A percentile compares a stretch with the other conserved stretches of the same genome.
Conservation (phyloP, 2,888 invertebrate species). For the Scaptomyza flava region DNA sequence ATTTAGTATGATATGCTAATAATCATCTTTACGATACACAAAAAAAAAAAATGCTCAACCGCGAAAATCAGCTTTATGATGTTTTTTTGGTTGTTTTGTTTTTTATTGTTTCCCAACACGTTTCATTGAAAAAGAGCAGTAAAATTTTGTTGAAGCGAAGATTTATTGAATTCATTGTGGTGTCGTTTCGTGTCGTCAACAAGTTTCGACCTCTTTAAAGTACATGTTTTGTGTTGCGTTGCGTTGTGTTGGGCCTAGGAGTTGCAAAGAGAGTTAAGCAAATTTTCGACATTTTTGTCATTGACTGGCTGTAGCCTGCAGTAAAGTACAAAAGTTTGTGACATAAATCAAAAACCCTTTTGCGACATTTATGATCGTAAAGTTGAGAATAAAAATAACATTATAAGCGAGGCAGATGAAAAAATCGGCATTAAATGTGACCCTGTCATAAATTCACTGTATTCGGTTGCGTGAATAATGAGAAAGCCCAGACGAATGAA, state of each 20-base stretch:
- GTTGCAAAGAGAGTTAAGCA: conserved; percentile 18
- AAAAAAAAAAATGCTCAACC: neutral
- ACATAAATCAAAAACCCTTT: conserved; percentile 84
- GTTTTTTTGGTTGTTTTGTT: neutral
- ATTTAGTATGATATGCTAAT: neutral
- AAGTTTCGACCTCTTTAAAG: conserved; percentile 24
- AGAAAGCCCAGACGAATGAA: conserved; percentile 56
- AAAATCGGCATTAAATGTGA: conserved; percentile 69
- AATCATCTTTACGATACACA: neutral
- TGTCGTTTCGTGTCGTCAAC: conserved; percentile 12
- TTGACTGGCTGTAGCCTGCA: conserved; percentile 15
- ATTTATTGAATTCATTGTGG: conserved; percentile 20
- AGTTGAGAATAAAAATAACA: conserved; percentile 79
- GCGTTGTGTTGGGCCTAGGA: conserved; percentile 1
- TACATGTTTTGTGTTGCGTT: conserved; percentile 7
- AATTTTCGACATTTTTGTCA: conserved; percentile 38
- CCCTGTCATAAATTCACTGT: conserved; percentile 64
- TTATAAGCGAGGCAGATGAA: conserved; percentile 51
- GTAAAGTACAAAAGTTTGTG: conserved; percentile 73
- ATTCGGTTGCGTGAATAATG: conserved; percentile 54
- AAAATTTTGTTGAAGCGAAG: neutral
- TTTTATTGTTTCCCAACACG: neutral
- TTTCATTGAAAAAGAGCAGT: neutral
- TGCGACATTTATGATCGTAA: conserved; percentile 84
- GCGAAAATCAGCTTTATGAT: neutral